Conservation (phyloP, 1,140 invertebrate species). For the Batillaria attramentaria region DNA sequence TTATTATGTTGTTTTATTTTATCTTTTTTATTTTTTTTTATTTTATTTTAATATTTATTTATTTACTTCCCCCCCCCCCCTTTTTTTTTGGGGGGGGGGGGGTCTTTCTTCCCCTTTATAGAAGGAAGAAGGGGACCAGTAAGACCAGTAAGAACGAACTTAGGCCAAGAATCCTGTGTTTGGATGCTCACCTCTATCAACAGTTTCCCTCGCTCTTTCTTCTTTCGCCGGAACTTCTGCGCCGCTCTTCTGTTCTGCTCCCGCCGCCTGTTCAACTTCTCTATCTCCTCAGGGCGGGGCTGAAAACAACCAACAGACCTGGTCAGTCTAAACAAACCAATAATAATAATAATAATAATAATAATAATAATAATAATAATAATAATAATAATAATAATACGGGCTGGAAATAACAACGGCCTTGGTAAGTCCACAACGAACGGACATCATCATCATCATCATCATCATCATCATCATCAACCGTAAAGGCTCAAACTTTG, state of each 20-base stretch:
- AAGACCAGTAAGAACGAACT: not conserved
- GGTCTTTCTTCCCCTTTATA: not conserved
- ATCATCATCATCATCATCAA: no score
- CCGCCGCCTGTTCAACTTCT: slow-evolving; percentile 47
- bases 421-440: not conserved
- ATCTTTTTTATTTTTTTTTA: not conserved
- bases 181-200: slow-evolving; percentile 44
- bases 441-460: no score
- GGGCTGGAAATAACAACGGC: not conserved
- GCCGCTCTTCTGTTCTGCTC: slow-evolving; percentile 57
- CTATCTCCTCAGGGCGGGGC: slow-evolving; percentile 53
- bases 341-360: no score
- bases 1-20: not conserved
- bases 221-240: slow-evolving; percentile 53
- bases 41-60: not conserved
- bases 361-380: no score
- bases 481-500: no score
- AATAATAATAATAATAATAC: no score
- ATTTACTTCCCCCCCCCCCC: no score
- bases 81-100: not conserved
- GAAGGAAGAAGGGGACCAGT: not conserved
- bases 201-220: slow-evolving; percentile 45
- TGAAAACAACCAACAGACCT: slow-evolving; percentile 24
- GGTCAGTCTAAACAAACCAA: no score
- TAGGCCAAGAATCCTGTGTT: not conserved